Evolutionary conservation across 1,140 invertebrate genomes (phyloP).

Genomic region (Lineus longissimus): DNA sequence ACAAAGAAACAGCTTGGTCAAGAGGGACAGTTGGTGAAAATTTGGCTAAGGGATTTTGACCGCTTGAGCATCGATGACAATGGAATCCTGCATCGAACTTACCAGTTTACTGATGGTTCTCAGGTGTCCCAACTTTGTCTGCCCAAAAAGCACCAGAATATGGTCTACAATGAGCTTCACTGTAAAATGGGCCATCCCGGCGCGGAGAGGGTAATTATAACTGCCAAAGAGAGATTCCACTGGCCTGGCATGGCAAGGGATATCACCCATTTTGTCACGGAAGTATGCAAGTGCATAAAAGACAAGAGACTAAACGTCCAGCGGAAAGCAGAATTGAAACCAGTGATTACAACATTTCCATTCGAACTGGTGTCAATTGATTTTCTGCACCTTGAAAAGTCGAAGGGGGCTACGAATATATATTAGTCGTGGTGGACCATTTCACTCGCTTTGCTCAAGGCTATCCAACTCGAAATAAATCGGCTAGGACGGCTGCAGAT

Average conservation of each 20-base stretch:
- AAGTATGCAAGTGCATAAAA: slow-evolving; percentile 18
- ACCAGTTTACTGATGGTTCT: too few relatives aligned
- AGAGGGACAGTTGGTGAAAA: too few relatives aligned
- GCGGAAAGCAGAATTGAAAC: slow-evolving; percentile 11
- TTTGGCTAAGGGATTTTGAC: slow-evolving; percentile 5
- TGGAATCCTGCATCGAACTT: slow-evolving; percentile 6
- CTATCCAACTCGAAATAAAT: slow-evolving; percentile 22
- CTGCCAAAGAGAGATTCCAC: slow-evolving; percentile 15
- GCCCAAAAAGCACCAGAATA: slow-evolving; percentile 2
- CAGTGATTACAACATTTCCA: slow-evolving; percentile 13
- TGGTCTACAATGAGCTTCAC: slow-evolving; percentile 13
- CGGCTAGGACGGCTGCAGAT: slow-evolving; percentile 19
- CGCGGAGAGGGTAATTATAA: slow-evolving; percentile 2
- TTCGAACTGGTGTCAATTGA: slow-evolving; percentile 19
- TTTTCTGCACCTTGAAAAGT: slow-evolving; percentile 22
- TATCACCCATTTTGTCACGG: slow-evolving; percentile 11
- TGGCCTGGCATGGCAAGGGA: slow-evolving; percentile 21
- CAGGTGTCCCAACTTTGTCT: slow-evolving; percentile 14
- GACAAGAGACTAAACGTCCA: not conserved
- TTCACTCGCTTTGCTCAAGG: slow-evolving; percentile 21
- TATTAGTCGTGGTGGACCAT: slow-evolving; percentile 22
- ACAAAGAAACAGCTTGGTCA: too few relatives aligned
- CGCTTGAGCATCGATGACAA: not conserved
- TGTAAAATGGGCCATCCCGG: not conserved
- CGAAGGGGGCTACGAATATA: slow-evolving; percentile 19